phyloP scores from a whole-genome alignment of 2,113 vertebrate species.

The Electrona antarctica region DNA sequence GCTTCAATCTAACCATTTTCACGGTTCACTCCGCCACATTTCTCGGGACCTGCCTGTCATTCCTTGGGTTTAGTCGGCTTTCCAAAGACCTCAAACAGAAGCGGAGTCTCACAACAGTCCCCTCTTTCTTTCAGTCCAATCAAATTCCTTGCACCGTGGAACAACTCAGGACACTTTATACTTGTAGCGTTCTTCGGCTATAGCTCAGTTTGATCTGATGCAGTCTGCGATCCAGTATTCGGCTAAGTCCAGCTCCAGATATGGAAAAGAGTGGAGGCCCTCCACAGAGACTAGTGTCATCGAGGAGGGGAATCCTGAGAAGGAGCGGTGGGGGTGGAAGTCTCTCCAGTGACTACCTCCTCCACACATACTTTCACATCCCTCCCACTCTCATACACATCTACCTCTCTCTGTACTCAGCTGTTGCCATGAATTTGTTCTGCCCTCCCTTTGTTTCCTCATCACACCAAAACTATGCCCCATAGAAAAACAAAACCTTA shows the following conservation, averaged over 20 bases:
- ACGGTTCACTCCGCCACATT: not conserved
- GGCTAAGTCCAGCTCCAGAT: slow-evolving; percentile 55
- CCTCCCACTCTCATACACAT: slow-evolving; percentile 28
- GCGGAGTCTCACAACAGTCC: not conserved
- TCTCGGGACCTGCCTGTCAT: not conserved
- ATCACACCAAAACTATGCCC: not conserved
- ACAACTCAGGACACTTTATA: not conserved
- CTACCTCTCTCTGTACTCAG: slow-evolving; percentile 32
- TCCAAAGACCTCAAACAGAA: too few relatives aligned
- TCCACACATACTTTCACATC: slow-evolving; percentile 52
- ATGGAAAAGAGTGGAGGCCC: slow-evolving; percentile 53
- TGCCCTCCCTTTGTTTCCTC: slow-evolving; percentile 4
- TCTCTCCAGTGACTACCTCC: slow-evolving; percentile 47
- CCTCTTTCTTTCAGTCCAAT: not conserved
- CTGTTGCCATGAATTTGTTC: slow-evolving; percentile 54
- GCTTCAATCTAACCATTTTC: not conserved
- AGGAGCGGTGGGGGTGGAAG: slow-evolving; percentile 43
- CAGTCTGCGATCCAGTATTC: slow-evolving; percentile 13
- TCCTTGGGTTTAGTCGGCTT: too few relatives aligned
- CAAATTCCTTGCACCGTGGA: slow-evolving; percentile 2
- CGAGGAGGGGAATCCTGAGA: slow-evolving; percentile 54
- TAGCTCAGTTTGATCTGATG: slow-evolving; percentile 9
- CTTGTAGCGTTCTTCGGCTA: not conserved
- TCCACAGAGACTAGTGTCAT: slow-evolving; percentile 33
- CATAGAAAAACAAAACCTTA: not conserved